Percentiles rank a stretch among this genome's conserved stretches.
phyloP scores from a whole-genome alignment of 2,888 invertebrate genomes.

The Ferrisia virgata region DNA sequence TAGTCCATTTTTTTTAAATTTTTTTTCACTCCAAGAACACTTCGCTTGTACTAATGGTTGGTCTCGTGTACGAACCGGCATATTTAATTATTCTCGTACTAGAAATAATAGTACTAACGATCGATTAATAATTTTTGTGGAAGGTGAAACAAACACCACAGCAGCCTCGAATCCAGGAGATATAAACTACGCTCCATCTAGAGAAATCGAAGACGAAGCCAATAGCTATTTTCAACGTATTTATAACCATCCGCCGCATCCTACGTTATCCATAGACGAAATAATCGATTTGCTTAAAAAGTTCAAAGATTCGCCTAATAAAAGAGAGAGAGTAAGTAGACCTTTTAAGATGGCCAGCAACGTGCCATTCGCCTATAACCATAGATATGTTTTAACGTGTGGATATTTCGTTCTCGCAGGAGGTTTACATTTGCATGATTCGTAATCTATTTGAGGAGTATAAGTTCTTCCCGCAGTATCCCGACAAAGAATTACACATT shows the following conservation, averaged over 20 bases:
- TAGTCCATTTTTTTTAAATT: too few species aligned
- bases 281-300: slow-evolving; percentile 92
- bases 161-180: slow-evolving; percentile 12
- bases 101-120: too few species aligned
- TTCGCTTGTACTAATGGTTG: background rate
- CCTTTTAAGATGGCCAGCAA: background rate
- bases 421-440: slow-evolving; percentile 97
- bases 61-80: too few species aligned
- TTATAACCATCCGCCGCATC: slow-evolving; percentile 95
- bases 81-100: too few species aligned
- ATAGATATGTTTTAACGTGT: background rate
- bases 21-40: too few species aligned
- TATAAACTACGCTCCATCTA: slow-evolving; percentile 64
- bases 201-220: slow-evolving; percentile 98
- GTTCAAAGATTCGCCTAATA: slow-evolving; percentile 86
- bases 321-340: slow-evolving; percentile 67
- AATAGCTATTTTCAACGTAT: slow-evolving; percentile 98
- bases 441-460: slow-evolving; percentile 96
- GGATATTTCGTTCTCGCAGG: slow-evolving; percentile 50
- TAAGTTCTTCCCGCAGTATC: slow-evolving; percentile 97
- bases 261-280: slow-evolving; percentile 89
- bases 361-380: too few species aligned
- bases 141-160: background rate
- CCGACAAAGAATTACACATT: slow-evolving; percentile 94
- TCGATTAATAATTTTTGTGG: too few species aligned